phyloP scores from a whole-genome alignment of 2,797 vertebrate species.

The Sciaenops ocellatus region DNA sequence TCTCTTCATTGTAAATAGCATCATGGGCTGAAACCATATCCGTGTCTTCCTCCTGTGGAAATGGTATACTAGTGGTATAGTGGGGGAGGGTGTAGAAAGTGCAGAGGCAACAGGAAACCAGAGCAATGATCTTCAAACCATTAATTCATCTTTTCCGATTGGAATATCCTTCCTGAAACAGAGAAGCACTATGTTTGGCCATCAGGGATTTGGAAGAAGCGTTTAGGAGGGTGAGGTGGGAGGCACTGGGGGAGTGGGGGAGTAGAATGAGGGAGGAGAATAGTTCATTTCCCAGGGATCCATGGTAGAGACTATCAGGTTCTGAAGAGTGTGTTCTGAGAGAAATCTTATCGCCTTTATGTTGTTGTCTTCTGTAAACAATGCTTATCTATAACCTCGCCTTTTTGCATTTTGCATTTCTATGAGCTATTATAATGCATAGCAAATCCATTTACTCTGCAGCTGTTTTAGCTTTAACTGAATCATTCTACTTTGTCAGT shows the following conservation, averaged over 20 bases:
- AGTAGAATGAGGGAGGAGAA: constrained; percentile 9
- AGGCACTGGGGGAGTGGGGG: constrained; percentile 14
- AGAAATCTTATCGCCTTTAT: constrained; percentile 22
- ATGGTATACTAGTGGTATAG: constrained; percentile 4
- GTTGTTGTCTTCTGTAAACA: constrained; percentile 41
- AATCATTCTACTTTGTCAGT: constrained; percentile 38
- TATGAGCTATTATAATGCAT: constrained; percentile 33
- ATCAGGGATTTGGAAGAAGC: constrained; percentile 50
- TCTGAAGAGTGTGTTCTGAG: constrained; percentile 36
- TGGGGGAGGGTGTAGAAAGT: constrained; percentile 18
- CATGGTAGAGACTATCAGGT: constrained; percentile 38
- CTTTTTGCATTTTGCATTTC: constrained; percentile 31
- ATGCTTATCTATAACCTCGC: constrained; percentile 30
- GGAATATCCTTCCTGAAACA: constrained; percentile 73
- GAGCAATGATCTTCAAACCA: constrained; percentile 53
- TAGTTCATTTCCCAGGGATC: constrained; percentile 28
- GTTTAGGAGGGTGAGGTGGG: constrained; percentile 23
- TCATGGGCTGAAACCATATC: constrained; percentile 45
- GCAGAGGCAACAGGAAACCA: constrained; percentile 62
- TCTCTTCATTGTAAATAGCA: constrained; percentile 30
- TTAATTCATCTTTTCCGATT: constrained; percentile 66
- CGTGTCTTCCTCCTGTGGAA: constrained; percentile 38
- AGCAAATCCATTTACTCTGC: constrained; percentile 23
- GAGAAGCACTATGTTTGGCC: constrained; percentile 59
- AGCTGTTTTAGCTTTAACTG: constrained; percentile 3